Evolutionary conservation across 1,140 invertebrate species (phyloP).

Genomic region (Drosophila ambigua): DNA sequence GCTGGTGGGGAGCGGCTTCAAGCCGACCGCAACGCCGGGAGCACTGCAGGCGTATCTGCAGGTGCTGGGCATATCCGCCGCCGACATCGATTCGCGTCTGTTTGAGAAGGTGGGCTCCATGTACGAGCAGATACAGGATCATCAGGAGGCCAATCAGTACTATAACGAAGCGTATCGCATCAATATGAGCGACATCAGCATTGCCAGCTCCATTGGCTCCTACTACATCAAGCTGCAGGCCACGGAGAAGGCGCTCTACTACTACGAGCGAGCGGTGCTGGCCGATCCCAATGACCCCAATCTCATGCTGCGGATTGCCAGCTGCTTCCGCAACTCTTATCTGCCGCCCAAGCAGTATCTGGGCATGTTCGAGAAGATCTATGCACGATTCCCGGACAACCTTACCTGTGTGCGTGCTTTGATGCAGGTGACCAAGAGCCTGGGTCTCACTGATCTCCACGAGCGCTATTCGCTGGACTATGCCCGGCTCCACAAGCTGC

Average conservation of each 20-base stretch:
- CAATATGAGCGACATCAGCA: slow-evolving; percentile 94
- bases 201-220: slow-evolving; percentile 95
- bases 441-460: slow-evolving; percentile 87
- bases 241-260: slow-evolving; percentile 94
- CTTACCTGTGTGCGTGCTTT: slow-evolving; percentile 94
- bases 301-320: slow-evolving; percentile 93
- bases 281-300: slow-evolving; percentile 93
- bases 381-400: slow-evolving; percentile 93
- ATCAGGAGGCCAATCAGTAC: slow-evolving; percentile 96
- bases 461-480: slow-evolving; percentile 90
- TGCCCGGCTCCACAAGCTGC: slow-evolving; percentile 89
- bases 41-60: slow-evolving; percentile 94
- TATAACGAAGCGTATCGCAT: slow-evolving; percentile 95
- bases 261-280: slow-evolving; percentile 94
- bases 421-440: slow-evolving; percentile 91
- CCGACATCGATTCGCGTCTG: slow-evolving; percentile 93
- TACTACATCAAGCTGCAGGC: slow-evolving; percentile 95
- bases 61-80: slow-evolving; percentile 87
- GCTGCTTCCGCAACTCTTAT: slow-evolving; percentile 92
- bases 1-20: slow-evolving; percentile 19
- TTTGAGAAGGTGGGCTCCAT: slow-evolving; percentile 93
- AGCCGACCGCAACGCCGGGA: slow-evolving; percentile 88
- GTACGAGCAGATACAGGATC: slow-evolving; percentile 93
- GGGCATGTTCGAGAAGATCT: slow-evolving; percentile 91
- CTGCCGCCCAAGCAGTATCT: slow-evolving; percentile 92